These are phyloP conservation scores for Odobenus rosmarus DNA, from an alignment of 2,113 vertebrate genomes.

Conservation along the genomic window DNA sequence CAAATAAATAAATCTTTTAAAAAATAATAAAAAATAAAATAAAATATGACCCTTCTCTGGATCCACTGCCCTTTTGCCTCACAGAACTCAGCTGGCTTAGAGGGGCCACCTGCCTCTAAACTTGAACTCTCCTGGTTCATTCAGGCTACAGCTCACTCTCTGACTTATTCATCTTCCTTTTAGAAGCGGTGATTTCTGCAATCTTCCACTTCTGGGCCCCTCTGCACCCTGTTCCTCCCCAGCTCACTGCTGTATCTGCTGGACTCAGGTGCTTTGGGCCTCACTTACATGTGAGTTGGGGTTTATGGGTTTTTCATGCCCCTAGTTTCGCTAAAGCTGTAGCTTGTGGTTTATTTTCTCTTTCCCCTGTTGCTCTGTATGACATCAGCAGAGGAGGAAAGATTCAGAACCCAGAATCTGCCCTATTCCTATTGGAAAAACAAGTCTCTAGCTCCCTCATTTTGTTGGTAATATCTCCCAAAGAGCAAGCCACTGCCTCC, in stretches of 20 bases:
- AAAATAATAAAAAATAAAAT: too few relatives aligned
- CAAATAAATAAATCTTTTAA: too few relatives aligned
- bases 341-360: background rate
- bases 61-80: background rate
- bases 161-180: background rate
- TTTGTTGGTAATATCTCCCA: background rate
- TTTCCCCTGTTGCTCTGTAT: background rate
- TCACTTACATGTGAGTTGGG: background rate
- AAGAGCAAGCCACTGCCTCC: background rate
- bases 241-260: background rate
- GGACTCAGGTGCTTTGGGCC: background rate
- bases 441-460: too few relatives aligned
- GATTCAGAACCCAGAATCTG: background rate
- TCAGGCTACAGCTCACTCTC: background rate
- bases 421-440: background rate
- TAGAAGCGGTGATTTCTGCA: background rate
- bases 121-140: background rate
- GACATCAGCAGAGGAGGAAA: background rate
- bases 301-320: background rate
- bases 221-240: rapidly evolving
- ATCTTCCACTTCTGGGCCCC: rapidly evolving
- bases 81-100: background rate
- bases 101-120: background rate
- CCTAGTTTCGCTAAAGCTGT: background rate
- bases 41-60: background rate